Conservation (phyloP, 92 coral and sea anemone species). For the Epizoanthus stellaris region DNA sequence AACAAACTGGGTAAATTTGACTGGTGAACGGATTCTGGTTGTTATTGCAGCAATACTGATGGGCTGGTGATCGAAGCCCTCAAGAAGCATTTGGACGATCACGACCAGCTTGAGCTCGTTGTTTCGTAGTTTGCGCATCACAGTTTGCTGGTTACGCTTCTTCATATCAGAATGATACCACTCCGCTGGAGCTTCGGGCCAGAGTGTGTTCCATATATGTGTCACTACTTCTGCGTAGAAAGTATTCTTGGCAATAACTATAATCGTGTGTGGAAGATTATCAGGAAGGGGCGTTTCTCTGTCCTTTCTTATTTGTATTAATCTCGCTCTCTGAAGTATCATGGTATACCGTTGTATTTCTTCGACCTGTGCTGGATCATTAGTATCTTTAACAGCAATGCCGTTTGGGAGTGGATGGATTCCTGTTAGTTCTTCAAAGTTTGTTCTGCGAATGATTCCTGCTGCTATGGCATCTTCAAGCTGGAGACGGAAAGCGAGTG, state of each 20-base stretch:
- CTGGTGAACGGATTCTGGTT: conserved; percentile 41
- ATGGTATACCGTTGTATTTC: neutral
- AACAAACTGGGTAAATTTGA: conserved; percentile 54
- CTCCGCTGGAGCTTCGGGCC: neutral
- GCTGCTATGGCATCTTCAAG: conserved; percentile 6
- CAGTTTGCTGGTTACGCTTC: too few species aligned
- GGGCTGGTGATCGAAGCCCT: conserved; percentile 58
- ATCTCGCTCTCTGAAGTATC: conserved; percentile 12
- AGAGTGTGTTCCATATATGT: neutral
- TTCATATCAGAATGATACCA: conserved; percentile 19
- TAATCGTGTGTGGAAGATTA: conserved; percentile 58
- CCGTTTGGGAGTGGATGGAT: neutral
- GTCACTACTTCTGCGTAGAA: neutral
- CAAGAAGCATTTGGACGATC: conserved; percentile 37
- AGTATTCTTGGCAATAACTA: conserved; percentile 32
- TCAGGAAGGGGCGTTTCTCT: neutral
- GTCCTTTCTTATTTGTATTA: neutral
- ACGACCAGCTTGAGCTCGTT: conserved; percentile 42
- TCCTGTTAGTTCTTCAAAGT: neutral
- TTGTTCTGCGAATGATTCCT: conserved; percentile 47
- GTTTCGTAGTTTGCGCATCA: conserved; percentile 5
- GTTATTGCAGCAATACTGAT: conserved; percentile 49
- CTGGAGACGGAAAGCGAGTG: conserved; percentile 25
- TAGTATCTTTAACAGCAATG: neutral
- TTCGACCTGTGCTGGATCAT: neutral